Conservation (phyloP, 2,888 invertebrate genomes). For the Dicranocentrus wangi region DNA sequence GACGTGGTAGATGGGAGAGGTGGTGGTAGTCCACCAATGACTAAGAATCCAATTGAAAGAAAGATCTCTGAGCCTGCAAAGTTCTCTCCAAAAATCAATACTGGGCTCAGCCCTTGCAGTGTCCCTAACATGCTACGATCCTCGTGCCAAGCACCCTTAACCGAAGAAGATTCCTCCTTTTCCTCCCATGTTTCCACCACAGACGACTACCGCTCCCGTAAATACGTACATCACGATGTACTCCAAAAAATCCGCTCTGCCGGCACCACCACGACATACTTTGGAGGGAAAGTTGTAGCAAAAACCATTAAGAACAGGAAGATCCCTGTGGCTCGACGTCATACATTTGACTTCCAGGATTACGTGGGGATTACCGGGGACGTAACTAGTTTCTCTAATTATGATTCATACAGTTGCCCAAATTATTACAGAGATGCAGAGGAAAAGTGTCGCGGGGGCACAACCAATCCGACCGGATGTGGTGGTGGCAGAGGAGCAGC, state of each 20-base stretch:
- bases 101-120: conserved; percentile 53
- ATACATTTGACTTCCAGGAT: conserved; percentile 69
- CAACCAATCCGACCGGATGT: conserved; percentile 1
- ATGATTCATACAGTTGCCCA: conserved; percentile 46
- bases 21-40: conserved; percentile 48
- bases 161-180: conserved; percentile 66
- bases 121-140: conserved; percentile 62
- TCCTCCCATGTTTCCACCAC: conserved; percentile 53
- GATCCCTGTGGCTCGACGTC: conserved; percentile 65
- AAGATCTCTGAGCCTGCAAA: conserved; percentile 70
- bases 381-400: conserved; percentile 39
- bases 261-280: conserved; percentile 92
- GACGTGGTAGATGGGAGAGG: conserved; percentile 51
- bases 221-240: conserved; percentile 80
- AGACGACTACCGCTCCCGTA: conserved; percentile 66
- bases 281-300: conserved; percentile 86
- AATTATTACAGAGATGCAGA: conserved; percentile 52
- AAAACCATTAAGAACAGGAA: conserved; percentile 71
- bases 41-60: conserved; percentile 58
- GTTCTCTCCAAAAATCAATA: conserved; percentile 69
- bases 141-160: conserved; percentile 57
- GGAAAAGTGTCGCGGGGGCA: conserved; percentile 19
- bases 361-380: conserved; percentile 61
- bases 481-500: conserved; percentile 46
- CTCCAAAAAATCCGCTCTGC: conserved; percentile 89